A percentile compares a stretch with the other conserved stretches of the same genome.
Conservation (phyloP, 1,140 invertebrate species). For the Popillia japonica region DNA sequence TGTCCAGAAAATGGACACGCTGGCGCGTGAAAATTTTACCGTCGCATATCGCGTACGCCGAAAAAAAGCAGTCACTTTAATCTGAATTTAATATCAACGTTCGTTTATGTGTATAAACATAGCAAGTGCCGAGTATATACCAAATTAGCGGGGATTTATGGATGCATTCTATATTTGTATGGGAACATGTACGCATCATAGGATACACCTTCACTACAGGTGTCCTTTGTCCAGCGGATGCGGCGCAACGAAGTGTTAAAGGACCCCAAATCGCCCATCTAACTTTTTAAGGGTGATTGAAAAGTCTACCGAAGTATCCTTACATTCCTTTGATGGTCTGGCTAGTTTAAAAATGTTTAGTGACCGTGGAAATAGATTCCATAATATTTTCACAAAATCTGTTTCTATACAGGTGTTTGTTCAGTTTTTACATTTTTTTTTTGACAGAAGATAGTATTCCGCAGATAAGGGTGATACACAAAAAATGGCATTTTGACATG, state of each 20-base stretch:
- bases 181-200: neutral
- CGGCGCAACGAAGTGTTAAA: neutral
- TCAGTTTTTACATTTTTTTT: too few species aligned
- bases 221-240: neutral
- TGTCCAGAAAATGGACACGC: conserved; percentile 2
- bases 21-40: conserved; percentile 4
- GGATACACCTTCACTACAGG: neutral
- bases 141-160: neutral
- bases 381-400: too few species aligned
- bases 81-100: neutral
- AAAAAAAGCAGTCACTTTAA: conserved; percentile 1
- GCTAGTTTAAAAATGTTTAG: neutral
- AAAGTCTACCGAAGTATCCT: neutral
- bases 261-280: neutral
- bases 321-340: neutral
- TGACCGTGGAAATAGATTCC: too few species aligned
- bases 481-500: too few species aligned
- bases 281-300: neutral
- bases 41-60: neutral
- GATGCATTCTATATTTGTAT: conserved; percentile 20
- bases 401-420: too few species aligned
- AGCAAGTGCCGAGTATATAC: neutral
- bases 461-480: too few species aligned
- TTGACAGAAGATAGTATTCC: too few species aligned
- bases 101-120: neutral